Evolutionary conservation across 35 echinoderm and acorn worm species (phyloP), one percentile per base, ranked within the genome.

Genomic region (Holothuria glaberrima): DNA sequence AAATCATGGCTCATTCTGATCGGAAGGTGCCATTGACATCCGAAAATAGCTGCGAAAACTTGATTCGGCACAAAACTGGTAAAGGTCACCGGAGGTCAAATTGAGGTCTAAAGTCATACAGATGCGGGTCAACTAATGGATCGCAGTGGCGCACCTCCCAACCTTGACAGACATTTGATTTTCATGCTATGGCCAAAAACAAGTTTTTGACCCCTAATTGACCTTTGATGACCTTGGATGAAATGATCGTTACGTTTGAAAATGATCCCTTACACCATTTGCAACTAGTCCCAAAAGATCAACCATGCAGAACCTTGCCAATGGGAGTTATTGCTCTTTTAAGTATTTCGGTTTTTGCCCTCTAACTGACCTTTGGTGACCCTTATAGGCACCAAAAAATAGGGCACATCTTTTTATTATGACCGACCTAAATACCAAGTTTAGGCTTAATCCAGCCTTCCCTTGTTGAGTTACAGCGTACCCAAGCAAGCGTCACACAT

Each of bases 111-210:
- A 54, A 14, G 50, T 54, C 50, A 54, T 17, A 12, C 50, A 54
- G 50, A 54, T 54, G 50, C 50, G 25, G 25, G 25, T 69, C 31
- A 21, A 27, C 9, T 30, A 30, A 25, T 69, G 25, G 66, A 30
- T 27, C 21, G 12, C 31, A 69, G 7, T 30, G 7, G 13, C 10
- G 69, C 30, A 14, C 19, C 6, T 34, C 30, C 36, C 69, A 32
- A 72, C 69, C 69, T 72, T 72, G 9, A 72, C 30, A 26, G 69
- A 72, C 69, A 72, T 72, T 72, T 72, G 6, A 17, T 72, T 72
- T 26, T 72, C 69, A 72, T 27, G 69, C 28, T 30, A 30, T 34
- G n/a, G 27, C 27, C n/a, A 72, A 72, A n/a, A 35, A 72, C 19
- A 68, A 0, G 7, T 31, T 36, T 72, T 72, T 72, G 69, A 72